Evolutionary conservation across 2,113 vertebrate species (phyloP).

Genomic region (Pangasianodon gigas): DNA sequence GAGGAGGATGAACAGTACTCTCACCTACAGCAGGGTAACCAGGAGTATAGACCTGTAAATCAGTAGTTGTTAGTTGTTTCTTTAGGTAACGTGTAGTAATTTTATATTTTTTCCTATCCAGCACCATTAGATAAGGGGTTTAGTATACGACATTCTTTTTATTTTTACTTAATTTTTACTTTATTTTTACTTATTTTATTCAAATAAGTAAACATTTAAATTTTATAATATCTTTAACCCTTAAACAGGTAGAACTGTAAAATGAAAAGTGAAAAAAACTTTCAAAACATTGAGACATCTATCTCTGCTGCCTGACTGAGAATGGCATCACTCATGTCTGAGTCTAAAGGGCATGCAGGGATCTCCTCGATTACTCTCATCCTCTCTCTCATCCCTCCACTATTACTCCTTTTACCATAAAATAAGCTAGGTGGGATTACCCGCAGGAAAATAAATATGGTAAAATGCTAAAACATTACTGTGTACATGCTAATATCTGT

Average conservation of each 20-base stretch:
- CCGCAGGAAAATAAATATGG: neutral
- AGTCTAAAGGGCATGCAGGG: neutral
- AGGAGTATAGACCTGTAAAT: conserved; percentile 9
- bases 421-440: neutral
- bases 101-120: neutral
- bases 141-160: neutral
- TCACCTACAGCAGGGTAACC: neutral
- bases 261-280: neutral
- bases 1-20: conserved; percentile 12
- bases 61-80: neutral
- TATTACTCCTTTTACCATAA: neutral
- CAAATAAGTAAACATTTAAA: neutral
- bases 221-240: neutral
- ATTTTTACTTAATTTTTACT: too few relatives aligned
- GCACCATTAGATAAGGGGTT: neutral
- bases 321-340: neutral
- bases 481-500: too few relatives aligned
- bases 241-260: neutral
- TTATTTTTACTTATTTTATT: neutral
- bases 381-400: neutral
- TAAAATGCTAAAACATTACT: neutral
- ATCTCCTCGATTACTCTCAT: neutral
- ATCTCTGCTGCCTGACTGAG: neutral
- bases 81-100: conserved; percentile 38
- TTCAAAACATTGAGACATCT: neutral